Percentiles rank a stretch among this genome's conserved stretches.
Conservation (phyloP, 2,797 vertebrate genomes). For the Emys orbicularis region DNA sequence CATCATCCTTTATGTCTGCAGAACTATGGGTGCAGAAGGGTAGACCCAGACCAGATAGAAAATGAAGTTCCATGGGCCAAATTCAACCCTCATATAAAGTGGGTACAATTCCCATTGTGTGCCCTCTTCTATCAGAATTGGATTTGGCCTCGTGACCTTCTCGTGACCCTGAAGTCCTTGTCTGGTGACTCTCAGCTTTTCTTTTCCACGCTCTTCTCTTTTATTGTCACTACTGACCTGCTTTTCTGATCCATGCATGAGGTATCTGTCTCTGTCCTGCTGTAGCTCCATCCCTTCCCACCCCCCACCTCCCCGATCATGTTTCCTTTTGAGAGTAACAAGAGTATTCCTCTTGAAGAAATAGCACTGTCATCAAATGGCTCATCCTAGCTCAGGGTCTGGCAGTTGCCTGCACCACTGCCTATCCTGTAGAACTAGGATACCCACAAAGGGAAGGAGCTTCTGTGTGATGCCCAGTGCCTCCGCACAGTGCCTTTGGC, state of each 20-base stretch:
- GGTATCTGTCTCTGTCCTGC: accelerated
- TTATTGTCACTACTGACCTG: no score
- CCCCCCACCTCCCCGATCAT: neutral
- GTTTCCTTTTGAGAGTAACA: neutral
- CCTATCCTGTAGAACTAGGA: neutral
- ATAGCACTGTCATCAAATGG: neutral
- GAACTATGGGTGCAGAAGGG: neutral
- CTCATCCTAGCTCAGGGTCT: neutral
- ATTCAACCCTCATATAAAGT: no score
- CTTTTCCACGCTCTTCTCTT: no score
- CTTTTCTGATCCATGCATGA: no score
- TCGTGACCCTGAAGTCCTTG: no score
- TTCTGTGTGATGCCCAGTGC: neutral
- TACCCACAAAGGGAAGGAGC: neutral
- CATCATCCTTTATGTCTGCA: neutral
- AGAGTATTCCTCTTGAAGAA: neutral
- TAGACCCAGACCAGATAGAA: neutral
- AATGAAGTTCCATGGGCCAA: neutral
- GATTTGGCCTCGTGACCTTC: no score
- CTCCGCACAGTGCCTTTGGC: no score
- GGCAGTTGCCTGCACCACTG: neutral
- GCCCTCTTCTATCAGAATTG: no score
- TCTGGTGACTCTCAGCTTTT: no score
- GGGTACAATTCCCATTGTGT: no score
- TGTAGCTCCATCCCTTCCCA: neutral